Evolutionary conservation across 2,113 vertebrate genomes (phyloP).

Genomic region (Cyprinodon tularosa): DNA sequence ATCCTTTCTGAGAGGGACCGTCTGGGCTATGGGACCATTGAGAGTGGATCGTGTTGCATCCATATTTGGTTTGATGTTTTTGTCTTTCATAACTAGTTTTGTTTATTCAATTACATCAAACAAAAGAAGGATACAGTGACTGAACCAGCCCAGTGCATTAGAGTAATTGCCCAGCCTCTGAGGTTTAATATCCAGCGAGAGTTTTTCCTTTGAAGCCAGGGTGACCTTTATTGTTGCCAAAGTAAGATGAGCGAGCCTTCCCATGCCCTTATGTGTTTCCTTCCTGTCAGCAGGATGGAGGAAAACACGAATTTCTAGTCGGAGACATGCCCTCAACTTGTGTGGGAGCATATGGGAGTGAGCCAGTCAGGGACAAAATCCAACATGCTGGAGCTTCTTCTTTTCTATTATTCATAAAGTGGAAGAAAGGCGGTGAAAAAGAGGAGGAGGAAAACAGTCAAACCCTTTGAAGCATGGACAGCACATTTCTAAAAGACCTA

Average conservation of each 20-base stretch:
- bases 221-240: constrained; percentile 63
- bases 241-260: constrained; percentile 18
- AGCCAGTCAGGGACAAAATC: constrained; percentile 31
- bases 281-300: constrained; percentile 23
- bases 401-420: constrained; percentile 54
- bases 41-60: constrained; percentile 20
- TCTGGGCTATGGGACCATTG: background rate
- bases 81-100: constrained; percentile 47
- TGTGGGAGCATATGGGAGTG: constrained; percentile 6
- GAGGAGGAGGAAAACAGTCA: background rate
- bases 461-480: constrained; percentile 35
- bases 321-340: constrained; percentile 1
- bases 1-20: constrained; percentile 24
- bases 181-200: constrained; percentile 23
- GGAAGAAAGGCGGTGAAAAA: constrained; percentile 1
- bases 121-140: constrained; percentile 44
- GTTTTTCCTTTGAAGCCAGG: constrained; percentile 34
- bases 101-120: constrained; percentile 42
- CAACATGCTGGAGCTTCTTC: constrained; percentile 15
- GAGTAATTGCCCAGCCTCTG: constrained; percentile 20
- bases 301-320: constrained; percentile 34
- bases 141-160: constrained; percentile 23
- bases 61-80: constrained; percentile 7
- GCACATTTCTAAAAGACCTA: constrained; percentile 23
- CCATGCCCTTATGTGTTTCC: constrained; percentile 10